phyloP scores from a whole-genome alignment of 1,140 invertebrate species.

The Drosophila obscura region DNA sequence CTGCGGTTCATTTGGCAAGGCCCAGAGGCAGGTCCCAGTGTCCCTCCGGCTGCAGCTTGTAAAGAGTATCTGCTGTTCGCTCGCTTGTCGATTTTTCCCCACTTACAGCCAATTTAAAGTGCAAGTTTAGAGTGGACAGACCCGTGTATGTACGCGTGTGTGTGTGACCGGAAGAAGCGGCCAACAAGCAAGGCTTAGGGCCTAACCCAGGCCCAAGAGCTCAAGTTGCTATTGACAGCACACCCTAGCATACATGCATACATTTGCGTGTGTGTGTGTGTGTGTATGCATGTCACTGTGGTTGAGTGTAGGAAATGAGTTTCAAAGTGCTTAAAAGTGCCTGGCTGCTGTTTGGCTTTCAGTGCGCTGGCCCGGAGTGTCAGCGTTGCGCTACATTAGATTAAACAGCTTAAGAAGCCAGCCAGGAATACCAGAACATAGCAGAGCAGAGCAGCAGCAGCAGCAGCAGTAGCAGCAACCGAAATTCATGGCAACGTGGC shows the following conservation, averaged over 20 bases:
- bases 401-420: constrained; percentile 79
- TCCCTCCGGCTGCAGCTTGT: no score
- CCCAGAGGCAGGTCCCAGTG: background rate
- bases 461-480: background rate
- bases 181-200: constrained; percentile 39
- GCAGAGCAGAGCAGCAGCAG: constrained; percentile 2
- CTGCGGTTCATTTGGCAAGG: constrained; percentile 44
- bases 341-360: constrained; percentile 50
- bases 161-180: constrained; percentile 43
- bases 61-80: constrained; percentile 32
- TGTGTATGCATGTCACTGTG: constrained; percentile 63
- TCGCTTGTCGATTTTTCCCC: background rate
- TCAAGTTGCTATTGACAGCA: constrained; percentile 57
- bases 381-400: constrained; percentile 66
- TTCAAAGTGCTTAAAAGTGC: constrained; percentile 77
- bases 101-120: constrained; percentile 44
- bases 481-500: constrained; percentile 64
- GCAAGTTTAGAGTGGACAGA: constrained; percentile 35
- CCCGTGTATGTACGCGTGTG: background rate
- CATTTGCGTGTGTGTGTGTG: constrained; percentile 14
- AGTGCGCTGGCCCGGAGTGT: constrained; percentile 52
- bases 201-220: constrained; percentile 5
- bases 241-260: constrained; percentile 19
- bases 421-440: constrained; percentile 41
- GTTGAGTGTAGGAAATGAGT: constrained; percentile 76